A percentile compares a stretch with the other conserved stretches of the same genome.
These are phyloP conservation scores for Aviceda subcristata DNA, from an alignment of 2,113 vertebrate species.

Conservation along the genomic window DNA sequence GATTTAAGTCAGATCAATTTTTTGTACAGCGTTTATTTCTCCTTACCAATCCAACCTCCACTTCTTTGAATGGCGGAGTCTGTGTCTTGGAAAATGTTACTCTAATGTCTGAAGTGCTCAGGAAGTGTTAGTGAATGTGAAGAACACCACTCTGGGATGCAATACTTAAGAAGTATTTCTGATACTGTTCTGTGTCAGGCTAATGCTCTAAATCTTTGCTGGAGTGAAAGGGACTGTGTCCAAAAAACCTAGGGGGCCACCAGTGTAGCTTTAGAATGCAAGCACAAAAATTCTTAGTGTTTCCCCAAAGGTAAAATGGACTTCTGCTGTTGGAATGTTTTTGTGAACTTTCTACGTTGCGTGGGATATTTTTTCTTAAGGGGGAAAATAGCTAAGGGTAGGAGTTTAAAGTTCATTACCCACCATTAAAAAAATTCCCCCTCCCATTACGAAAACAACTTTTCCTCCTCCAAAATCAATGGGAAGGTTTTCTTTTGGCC, in stretches of 20 bases:
- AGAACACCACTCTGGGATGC: background rate
- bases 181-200: background rate
- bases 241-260: background rate
- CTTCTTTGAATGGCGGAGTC: background rate
- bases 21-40: background rate
- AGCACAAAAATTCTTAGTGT: background rate
- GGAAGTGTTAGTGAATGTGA: background rate
- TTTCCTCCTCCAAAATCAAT: background rate
- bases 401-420: background rate
- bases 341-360: background rate
- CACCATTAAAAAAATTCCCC: too few species aligned
- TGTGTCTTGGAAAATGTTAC: background rate
- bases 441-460: background rate
- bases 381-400: background rate
- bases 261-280: background rate
- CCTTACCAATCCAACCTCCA: background rate
- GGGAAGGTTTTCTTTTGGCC: background rate
- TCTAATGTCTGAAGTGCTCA: background rate
- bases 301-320: background rate
- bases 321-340: background rate
- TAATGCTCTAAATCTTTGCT: background rate
- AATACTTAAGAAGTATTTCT: background rate
- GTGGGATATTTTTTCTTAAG: background rate
- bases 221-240: background rate
- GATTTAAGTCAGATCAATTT: background rate